Evolutionary conservation across 1,140 invertebrate genomes (phyloP).

Genomic region (Trypoxylus dichotomus): DNA sequence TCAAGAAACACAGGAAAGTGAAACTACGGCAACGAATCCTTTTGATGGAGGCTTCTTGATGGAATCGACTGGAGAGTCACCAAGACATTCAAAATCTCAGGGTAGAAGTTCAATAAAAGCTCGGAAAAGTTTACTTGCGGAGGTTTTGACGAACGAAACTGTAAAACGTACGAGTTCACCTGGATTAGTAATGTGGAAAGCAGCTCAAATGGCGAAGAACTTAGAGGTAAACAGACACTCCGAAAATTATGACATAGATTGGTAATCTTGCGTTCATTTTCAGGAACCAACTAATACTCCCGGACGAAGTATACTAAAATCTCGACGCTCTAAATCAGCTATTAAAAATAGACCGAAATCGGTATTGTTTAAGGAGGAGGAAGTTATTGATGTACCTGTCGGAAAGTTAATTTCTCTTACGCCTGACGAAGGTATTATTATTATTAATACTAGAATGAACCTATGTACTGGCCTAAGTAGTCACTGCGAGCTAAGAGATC

Average conservation of each 20-base stretch:
- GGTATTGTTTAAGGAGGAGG: neutral
- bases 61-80: neutral
- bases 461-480: too few relatives aligned
- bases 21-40: neutral
- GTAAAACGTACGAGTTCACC: neutral
- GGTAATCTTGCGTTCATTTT: neutral
- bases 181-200: neutral
- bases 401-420: neutral
- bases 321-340: neutral
- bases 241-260: neutral
- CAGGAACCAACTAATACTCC: neutral
- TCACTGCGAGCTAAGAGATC: too few relatives aligned
- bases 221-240: neutral
- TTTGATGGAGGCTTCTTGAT: slow-evolving; percentile 22
- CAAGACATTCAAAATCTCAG: neutral
- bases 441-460: too few relatives aligned
- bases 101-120: neutral
- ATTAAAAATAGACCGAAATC: neutral
- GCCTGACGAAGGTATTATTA: neutral
- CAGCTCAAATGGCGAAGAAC: neutral
- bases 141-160: neutral
- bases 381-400: neutral
- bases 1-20: neutral
- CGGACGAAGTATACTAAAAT: neutral
- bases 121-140: neutral